Percentiles rank a stretch among this genome's conserved stretches.
Evolutionary conservation across 2,888 invertebrate species (phyloP).

Genomic region (Glaucopsyche alexis): DNA sequence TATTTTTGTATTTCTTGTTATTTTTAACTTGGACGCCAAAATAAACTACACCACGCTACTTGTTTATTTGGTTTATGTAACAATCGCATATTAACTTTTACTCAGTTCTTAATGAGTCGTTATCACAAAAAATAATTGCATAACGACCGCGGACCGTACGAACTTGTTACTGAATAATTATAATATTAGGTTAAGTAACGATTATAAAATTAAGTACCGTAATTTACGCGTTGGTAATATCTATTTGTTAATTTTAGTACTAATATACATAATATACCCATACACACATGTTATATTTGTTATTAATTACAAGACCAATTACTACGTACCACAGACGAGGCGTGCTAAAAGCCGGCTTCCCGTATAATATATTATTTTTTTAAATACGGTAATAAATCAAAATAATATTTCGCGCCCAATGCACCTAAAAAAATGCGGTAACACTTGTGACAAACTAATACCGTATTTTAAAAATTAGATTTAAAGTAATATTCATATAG

Average conservation of each 20-base stretch:
- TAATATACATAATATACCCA: not conserved
- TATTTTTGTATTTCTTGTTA: not conserved
- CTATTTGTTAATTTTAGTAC: not conserved
- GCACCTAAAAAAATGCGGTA: too few species aligned
- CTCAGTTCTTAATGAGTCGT: not conserved
- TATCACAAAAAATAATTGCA: constrained; percentile 13
- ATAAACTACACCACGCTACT: not conserved
- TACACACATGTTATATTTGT: not conserved
- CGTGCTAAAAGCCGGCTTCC: too few species aligned
- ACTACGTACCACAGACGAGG: too few species aligned
- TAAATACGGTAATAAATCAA: too few species aligned
- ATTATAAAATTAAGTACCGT: constrained; percentile 15
- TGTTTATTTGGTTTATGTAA: constrained; percentile 12
- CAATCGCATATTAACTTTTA: constrained; percentile 10
- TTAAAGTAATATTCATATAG: too few species aligned
- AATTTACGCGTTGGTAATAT: not conserved
- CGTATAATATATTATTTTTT: too few species aligned
- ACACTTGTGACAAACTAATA: too few species aligned
- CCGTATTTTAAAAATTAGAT: too few species aligned
- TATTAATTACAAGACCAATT: not conserved
- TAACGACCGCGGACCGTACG: not conserved
- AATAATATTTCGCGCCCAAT: too few species aligned
- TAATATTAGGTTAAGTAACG: constrained; percentile 19
- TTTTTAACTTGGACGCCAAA: not conserved
- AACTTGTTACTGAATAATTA: constrained; percentile 3